phyloP scores from a whole-genome alignment of 2,888 invertebrate genomes.

The Hirtodrosophila alboralis region DNA sequence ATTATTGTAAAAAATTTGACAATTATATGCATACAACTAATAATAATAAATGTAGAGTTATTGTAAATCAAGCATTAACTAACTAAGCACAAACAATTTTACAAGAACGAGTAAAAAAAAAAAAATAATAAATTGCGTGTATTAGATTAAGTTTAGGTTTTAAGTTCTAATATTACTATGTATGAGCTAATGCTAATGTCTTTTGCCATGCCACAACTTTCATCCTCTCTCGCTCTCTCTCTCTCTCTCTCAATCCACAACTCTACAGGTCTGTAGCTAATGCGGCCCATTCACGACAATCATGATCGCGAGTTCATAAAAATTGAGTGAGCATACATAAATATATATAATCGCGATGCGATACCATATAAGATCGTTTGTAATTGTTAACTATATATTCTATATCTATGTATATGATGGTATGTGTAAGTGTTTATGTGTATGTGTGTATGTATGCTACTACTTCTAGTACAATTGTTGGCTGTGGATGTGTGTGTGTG shows the following conservation, averaged over 20 bases:
- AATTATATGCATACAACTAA: slow-evolving; percentile 32
- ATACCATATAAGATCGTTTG: slow-evolving; percentile 17
- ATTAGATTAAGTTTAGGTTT: slow-evolving; percentile 6
- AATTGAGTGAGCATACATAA: too few species aligned
- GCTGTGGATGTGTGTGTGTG: slow-evolving; percentile 4
- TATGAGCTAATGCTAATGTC: slow-evolving; percentile 26
- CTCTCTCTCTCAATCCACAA: slow-evolving; percentile 2
- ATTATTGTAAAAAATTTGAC: slow-evolving; percentile 10
- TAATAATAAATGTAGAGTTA: slow-evolving; percentile 5
- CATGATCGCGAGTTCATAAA: too few species aligned
- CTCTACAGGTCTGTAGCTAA: slow-evolving; percentile 27
- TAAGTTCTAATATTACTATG: slow-evolving; percentile 20
- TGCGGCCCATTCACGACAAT: too few species aligned
- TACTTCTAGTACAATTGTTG: slow-evolving; percentile 17
- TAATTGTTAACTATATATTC: slow-evolving; percentile 1
- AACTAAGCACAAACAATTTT: slow-evolving; percentile 5
- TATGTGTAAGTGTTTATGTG: background rate
- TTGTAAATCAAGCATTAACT: slow-evolving; percentile 8
- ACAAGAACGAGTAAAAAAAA: slow-evolving; percentile 18
- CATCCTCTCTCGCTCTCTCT: slow-evolving; percentile 8
- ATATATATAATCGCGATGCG: too few species aligned
- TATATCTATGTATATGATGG: slow-evolving; percentile 9
- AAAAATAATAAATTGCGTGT: background rate
- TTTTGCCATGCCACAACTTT: slow-evolving; percentile 18
- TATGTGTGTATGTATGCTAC: slow-evolving; percentile 10